Evolutionary conservation across 92 coral and sea anemone genomes (phyloP).

Genomic region (Zoanthus sansibaricus): DNA sequence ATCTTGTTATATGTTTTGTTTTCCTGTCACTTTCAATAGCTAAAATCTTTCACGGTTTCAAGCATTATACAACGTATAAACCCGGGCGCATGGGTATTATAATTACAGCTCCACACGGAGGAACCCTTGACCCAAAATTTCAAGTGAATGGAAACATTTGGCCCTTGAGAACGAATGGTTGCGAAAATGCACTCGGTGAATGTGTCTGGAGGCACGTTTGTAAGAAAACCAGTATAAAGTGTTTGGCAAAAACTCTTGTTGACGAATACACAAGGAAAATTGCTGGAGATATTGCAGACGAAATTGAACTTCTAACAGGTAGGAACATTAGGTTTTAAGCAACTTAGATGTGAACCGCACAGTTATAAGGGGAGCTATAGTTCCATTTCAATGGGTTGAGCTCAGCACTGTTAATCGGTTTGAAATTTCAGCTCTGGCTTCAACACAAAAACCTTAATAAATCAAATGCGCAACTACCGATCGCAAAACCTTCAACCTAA

Average conservation of each 20-base stretch:
- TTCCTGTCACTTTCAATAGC: conserved; percentile 22
- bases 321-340: too few species aligned
- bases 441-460: too few species aligned
- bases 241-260: background rate
- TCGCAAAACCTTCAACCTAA: too few species aligned
- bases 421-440: too few species aligned
- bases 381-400: too few species aligned
- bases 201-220: conserved; percentile 47
- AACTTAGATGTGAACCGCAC: too few species aligned
- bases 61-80: conserved; percentile 36
- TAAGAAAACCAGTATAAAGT: background rate
- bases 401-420: too few species aligned
- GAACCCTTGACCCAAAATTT: background rate
- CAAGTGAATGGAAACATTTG: conserved; percentile 43
- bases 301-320: conserved; percentile 32
- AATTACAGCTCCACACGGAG: conserved; percentile 39
- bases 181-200: conserved; percentile 10
- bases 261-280: conserved; percentile 11
- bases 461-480: too few species aligned
- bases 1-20: background rate
- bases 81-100: conserved; percentile 34
- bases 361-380: too few species aligned
- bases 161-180: conserved; percentile 48
- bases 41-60: conserved; percentile 35
- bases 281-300: conserved; percentile 50